These are phyloP conservation scores for Callospermophilus lateralis DNA, from an alignment of 2,113 vertebrate species.

Conservation along the genomic window DNA sequence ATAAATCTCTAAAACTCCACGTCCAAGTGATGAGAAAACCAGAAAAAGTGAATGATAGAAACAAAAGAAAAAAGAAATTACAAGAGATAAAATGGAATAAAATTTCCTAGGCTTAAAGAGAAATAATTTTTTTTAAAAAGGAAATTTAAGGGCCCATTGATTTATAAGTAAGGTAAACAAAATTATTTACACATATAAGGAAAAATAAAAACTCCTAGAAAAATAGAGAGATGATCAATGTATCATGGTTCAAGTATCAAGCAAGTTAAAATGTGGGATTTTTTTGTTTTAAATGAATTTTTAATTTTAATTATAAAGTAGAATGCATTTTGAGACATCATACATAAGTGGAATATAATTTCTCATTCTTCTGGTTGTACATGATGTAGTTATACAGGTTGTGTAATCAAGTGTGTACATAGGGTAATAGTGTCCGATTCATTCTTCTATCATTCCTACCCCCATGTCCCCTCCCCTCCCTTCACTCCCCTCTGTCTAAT, in stretches of 20 bases:
- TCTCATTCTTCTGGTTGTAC: no score
- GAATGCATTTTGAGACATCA: no score
- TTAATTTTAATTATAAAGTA: no score
- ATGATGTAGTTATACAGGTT: no score
- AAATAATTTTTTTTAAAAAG: not conserved
- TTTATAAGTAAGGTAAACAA: not conserved
- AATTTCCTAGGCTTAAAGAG: not conserved
- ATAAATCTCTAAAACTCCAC: not conserved
- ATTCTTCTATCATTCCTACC: no score
- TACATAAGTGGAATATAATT: no score
- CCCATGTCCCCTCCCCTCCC: no score
- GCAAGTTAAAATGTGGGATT: not conserved
- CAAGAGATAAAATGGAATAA: not conserved
- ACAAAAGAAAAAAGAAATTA: not conserved
- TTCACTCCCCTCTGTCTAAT: no score
- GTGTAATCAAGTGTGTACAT: no score
- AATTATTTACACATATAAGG: not conserved
- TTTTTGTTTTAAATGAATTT: not conserved
- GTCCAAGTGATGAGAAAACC: not conserved
- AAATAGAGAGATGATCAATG: conserved; percentile 10
- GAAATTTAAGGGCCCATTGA: not conserved
- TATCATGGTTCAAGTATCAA: not conserved
- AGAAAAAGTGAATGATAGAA: conserved; percentile 29
- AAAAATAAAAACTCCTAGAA: conserved; percentile 35
- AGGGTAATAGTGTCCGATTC: no score